Evolutionary conservation across 2,888 invertebrate genomes (phyloP).

Genomic region (Caenorhabditis zanzibari): DNA sequence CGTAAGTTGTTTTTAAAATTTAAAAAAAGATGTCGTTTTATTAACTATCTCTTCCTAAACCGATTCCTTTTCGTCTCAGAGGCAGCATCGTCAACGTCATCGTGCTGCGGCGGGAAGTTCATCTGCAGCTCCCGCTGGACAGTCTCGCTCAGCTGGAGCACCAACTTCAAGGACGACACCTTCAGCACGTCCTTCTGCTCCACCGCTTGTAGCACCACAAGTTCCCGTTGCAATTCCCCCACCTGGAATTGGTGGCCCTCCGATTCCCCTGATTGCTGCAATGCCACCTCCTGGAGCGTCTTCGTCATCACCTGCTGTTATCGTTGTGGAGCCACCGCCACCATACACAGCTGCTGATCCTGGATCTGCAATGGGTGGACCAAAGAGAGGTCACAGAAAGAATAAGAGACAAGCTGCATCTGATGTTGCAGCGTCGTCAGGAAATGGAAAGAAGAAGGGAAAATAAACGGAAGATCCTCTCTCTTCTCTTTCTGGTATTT

Average conservation of each 20-base stretch:
- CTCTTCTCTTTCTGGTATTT: not conserved
- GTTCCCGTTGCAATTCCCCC: slow-evolving; percentile 43
- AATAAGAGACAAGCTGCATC: slow-evolving; percentile 75
- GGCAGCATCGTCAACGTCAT: slow-evolving; percentile 71
- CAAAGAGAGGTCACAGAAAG: slow-evolving; percentile 75
- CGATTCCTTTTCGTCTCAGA: slow-evolving; percentile 47
- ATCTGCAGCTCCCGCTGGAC: slow-evolving; percentile 36
- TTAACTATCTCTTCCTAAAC: not conserved
- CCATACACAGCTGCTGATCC: slow-evolving; percentile 75
- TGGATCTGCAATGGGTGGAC: slow-evolving; percentile 72
- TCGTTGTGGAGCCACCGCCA: slow-evolving; percentile 79
- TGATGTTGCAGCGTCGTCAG: slow-evolving; percentile 58
- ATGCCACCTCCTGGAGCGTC: slow-evolving; percentile 31
- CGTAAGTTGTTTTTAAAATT: slow-evolving; percentile 63
- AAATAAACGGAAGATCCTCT: slow-evolving; percentile 4
- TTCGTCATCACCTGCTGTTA: slow-evolving; percentile 63
- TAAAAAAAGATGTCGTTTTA: too few species aligned
- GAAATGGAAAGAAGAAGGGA: slow-evolving; percentile 45
- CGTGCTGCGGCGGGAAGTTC: slow-evolving; percentile 69
- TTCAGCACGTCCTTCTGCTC: slow-evolving; percentile 70
- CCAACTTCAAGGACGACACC: slow-evolving; percentile 58
- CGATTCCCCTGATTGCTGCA: slow-evolving; percentile 59
- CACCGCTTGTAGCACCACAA: slow-evolving; percentile 65
- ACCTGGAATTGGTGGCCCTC: slow-evolving; percentile 41
- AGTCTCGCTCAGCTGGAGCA: slow-evolving; percentile 52